Evolutionary conservation across 2,113 vertebrate genomes (phyloP).

Genomic region (Grallaria varia): DNA sequence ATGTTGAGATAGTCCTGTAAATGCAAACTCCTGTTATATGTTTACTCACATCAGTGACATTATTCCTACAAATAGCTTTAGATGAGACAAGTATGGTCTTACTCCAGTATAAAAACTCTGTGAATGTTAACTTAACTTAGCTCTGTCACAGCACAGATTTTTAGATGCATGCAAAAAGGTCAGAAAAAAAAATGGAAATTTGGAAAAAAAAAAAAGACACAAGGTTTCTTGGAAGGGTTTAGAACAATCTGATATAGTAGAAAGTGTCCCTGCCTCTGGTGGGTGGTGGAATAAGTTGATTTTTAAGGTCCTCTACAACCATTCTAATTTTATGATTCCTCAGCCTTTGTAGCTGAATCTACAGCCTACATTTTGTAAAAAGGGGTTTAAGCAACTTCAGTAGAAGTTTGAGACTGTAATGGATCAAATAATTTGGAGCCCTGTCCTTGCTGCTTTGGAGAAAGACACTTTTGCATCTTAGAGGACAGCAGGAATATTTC

Average conservation of each 20-base stretch:
- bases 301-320: neutral
- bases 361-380: neutral
- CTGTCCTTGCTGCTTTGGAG: neutral
- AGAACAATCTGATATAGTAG: neutral
- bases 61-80: neutral
- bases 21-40: neutral
- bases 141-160: neutral
- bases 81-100: neutral
- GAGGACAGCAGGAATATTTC: neutral
- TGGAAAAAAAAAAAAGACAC: neutral
- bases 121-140: neutral
- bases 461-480: neutral
- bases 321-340: neutral
- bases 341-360: neutral
- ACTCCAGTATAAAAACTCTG: neutral
- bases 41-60: neutral
- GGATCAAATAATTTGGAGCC: rapidly evolving
- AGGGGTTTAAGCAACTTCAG: neutral
- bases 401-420: neutral
- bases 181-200: neutral
- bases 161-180: neutral
- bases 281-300: neutral
- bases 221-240: neutral
- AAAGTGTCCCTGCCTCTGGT: neutral
- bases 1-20: neutral